Base-by-base conservation (phyloP, 2,888 invertebrate species). In the Pollenia griseotomentosa region DNA sequence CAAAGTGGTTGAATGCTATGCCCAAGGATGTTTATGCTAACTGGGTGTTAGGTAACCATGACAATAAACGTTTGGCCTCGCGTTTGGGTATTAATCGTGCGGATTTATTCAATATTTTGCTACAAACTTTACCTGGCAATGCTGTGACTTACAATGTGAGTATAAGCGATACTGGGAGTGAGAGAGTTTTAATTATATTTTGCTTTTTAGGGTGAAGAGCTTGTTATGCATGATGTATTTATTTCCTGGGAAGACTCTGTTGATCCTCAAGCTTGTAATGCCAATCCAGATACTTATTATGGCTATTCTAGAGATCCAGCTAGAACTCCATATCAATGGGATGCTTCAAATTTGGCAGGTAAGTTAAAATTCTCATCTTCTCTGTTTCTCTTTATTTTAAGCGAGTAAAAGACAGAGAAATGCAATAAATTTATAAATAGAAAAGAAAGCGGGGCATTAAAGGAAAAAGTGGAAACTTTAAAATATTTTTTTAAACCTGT, bases 91-190 rank as follows among this genome's bases (percentile, higher is more conserved):
- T 94, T 0, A 95, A 95, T 75, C 94, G 96, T 85, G 95, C 96
- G 0, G 97, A 98, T 92, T 96, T 96, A 14, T 94, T 98, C 86
- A 97, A 97, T 90, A 97, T 98, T 96, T 92, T 99, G 57, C 94
- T 96, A 14, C 94, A 97, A 90, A 94, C 98, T 5, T 94, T 98
- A 83, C 98, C 98, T 0, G 98, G 98, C 23, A 95, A 97, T 33
- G 96, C 96, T 19, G 95, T 98, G 0, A 96, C 97, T 0, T 98
- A 98, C 91, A 97, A 98, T 94, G 95, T 94, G 90, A 93, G 90
- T 85, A 23, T 9, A 53, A 19, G n/a, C 1, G 12, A 2, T 40
- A 1, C n/a, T 33, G 9, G 19, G 0, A 11, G 9, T 61, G 19
- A 0, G 46, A 48, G 11, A 44, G 11, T 44, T 61, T n/a, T 12